Conservation (phyloP, 2,113 vertebrate genomes). For the Osmerus eperlanus region DNA sequence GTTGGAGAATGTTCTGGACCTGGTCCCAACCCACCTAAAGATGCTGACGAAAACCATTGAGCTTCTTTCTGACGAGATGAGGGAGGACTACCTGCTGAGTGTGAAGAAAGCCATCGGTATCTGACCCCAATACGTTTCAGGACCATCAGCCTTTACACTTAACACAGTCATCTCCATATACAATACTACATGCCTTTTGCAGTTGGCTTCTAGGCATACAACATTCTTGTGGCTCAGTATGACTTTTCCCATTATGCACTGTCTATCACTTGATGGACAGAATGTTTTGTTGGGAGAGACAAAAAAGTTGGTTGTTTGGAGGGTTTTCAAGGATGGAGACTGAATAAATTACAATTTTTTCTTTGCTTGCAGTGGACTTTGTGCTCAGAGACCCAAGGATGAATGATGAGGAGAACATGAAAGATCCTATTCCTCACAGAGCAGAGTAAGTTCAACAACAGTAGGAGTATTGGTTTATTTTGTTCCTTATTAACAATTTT, state of each 20-base stretch:
- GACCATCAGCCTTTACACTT: too few relatives aligned
- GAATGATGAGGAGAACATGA: constrained; percentile 60
- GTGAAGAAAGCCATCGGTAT: constrained; percentile 82
- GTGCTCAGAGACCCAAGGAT: constrained; percentile 74
- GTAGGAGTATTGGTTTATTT: not conserved
- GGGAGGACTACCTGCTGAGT: constrained; percentile 82
- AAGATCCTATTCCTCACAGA: constrained; percentile 69
- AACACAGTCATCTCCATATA: not conserved
- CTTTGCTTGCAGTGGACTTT: constrained; percentile 78
- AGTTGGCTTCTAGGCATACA: not conserved
- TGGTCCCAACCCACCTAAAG: constrained; percentile 75
- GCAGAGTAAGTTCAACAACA: constrained; percentile 74
- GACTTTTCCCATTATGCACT: not conserved
- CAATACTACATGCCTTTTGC: not conserved
- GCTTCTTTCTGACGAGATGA: constrained; percentile 77
- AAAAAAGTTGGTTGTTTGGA: too few relatives aligned
- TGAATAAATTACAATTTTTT: not conserved
- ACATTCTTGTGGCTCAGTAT: not conserved
- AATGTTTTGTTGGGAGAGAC: too few relatives aligned
- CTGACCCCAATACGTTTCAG: not conserved
- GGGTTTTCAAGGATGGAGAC: not conserved
- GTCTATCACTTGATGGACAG: too few relatives aligned
- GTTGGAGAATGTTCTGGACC: constrained; percentile 71
- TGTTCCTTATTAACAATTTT: not conserved
- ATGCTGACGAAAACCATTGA: constrained; percentile 51